phyloP scores from a whole-genome alignment of 2,113 vertebrate species.

The Himantopus leucocephalus region DNA sequence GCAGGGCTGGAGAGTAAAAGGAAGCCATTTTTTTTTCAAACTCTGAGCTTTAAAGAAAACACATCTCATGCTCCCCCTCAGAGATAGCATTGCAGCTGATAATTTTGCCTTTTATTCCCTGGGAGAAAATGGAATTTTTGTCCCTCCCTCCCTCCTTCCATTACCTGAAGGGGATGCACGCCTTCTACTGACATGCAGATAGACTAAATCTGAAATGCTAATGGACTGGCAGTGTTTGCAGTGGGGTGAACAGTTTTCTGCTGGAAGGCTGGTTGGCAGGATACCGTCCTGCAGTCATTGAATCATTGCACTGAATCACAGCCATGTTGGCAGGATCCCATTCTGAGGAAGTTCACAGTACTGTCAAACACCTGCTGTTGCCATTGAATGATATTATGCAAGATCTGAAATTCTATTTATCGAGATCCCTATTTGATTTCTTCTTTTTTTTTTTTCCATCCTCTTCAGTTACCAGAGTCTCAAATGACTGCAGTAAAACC shows the following conservation, averaged over 20 bases:
- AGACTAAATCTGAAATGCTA: constrained; percentile 69
- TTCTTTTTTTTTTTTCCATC: neutral
- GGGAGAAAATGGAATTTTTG: constrained; percentile 17
- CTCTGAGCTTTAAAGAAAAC: constrained; percentile 28
- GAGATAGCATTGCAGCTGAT: constrained; percentile 36
- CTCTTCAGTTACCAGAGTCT: constrained; percentile 43
- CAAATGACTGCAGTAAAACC: constrained; percentile 62
- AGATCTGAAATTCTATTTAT: constrained; percentile 79
- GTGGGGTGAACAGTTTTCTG: constrained; percentile 55
- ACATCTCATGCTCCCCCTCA: neutral
- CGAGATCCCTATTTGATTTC: constrained; percentile 68
- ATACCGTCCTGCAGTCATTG: constrained; percentile 66
- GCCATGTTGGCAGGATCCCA: constrained; percentile 77
- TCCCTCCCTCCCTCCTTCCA: neutral
- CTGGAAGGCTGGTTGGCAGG: constrained; percentile 72
- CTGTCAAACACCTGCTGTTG: constrained; percentile 81
- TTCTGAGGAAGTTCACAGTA: constrained; percentile 79
- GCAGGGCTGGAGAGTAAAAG: neutral
- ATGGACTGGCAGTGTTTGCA: constrained; percentile 63
- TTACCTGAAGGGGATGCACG: constrained; percentile 58
- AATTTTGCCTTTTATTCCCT: constrained; percentile 28
- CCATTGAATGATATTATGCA: constrained; percentile 79
- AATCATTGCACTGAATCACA: constrained; percentile 81
- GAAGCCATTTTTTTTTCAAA: neutral
- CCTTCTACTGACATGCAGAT: constrained; percentile 37